Percentiles rank a stretch among this genome's conserved stretches.
phyloP scores from a whole-genome alignment of 2,113 vertebrate species.

The Zosterops japonicus region DNA sequence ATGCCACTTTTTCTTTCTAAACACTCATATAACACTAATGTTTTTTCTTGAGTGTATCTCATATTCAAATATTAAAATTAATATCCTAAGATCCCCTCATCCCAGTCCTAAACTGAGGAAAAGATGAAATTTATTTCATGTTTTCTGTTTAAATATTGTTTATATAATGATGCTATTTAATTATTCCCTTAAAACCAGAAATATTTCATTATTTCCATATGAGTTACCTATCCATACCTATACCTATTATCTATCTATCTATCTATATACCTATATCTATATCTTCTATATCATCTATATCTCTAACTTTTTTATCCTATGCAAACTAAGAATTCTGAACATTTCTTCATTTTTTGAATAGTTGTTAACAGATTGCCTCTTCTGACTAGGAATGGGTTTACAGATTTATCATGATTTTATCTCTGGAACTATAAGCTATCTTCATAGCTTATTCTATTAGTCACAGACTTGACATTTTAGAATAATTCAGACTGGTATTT shows the following conservation, averaged over 20 bases:
- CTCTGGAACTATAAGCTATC: neutral
- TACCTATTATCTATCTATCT: neutral
- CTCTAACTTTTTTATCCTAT: neutral
- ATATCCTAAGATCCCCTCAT: fast-evolving
- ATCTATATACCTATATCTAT: neutral
- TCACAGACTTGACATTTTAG: neutral
- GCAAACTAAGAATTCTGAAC: neutral
- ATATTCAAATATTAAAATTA: neutral
- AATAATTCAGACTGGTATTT: neutral
- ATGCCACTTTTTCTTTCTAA: neutral
- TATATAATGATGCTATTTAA: neutral
- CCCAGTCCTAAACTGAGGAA: neutral
- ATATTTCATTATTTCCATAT: neutral
- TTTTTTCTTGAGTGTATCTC: neutral
- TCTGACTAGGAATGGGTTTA: neutral
- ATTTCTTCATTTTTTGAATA: neutral
- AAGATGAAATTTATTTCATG: neutral
- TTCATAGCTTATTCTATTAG: neutral
- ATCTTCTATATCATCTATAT: neutral
- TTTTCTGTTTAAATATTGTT: neutral
- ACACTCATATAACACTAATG: neutral
- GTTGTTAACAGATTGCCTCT: neutral
- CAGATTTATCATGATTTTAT: neutral
- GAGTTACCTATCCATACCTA: neutral
- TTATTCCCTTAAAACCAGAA: neutral